These are phyloP conservation scores for Sylvia borin DNA, from an alignment of 2,797 vertebrate genomes.

Conservation along the genomic window DNA sequence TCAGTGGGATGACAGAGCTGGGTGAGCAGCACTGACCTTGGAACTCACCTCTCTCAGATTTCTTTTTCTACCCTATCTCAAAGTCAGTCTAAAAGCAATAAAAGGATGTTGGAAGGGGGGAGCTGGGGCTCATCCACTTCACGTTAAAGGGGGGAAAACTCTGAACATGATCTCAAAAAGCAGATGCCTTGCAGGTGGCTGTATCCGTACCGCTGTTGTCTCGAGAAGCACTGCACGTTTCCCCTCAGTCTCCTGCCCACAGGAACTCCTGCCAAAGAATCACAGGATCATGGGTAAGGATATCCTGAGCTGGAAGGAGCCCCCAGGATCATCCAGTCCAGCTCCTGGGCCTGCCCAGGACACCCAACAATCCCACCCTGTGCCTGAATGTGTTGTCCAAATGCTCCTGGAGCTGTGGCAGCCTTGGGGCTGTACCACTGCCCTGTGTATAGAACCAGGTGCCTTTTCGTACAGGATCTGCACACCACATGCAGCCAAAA, in stretches of 20 bases:
- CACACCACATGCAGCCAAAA: not conserved
- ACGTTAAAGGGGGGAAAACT: not conserved
- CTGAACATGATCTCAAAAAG: not conserved
- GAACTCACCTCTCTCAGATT: not conserved
- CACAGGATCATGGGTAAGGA: not conserved
- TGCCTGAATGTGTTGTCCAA: not conserved
- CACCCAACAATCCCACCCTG: not conserved
- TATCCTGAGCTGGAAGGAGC: not conserved
- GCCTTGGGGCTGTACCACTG: not conserved
- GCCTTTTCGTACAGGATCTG: not conserved
- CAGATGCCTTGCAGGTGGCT: not conserved
- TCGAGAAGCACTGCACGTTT: not conserved
- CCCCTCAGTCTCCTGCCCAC: rapidly evolving
- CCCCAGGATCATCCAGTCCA: not conserved
- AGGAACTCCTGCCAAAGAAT: not conserved
- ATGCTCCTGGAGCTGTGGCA: not conserved
- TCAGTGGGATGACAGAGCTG: not conserved
- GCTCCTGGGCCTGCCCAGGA: not conserved
- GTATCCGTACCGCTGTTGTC: rapidly evolving
- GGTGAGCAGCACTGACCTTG: not conserved
- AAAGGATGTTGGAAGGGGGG: not conserved
- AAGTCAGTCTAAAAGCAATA: not conserved
- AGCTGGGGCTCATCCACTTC: not conserved
- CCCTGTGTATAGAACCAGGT: not conserved
- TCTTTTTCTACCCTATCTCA: not conserved